phyloP scores from a whole-genome alignment of 2,113 vertebrate species.

The Nycticorax nycticorax region DNA sequence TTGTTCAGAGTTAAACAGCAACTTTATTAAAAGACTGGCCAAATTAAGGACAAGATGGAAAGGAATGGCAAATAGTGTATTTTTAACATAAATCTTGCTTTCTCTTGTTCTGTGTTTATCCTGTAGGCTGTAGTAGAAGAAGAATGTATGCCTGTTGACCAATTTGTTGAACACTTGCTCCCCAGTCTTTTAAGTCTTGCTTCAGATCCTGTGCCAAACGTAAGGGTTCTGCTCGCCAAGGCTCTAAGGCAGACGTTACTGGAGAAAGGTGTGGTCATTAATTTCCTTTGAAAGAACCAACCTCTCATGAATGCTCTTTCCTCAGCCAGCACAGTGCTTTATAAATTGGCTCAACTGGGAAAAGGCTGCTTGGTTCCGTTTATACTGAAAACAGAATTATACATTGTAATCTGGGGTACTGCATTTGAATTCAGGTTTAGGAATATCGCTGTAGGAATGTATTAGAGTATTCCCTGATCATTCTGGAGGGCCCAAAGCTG shows the following conservation, averaged over 20 bases:
- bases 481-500: background rate
- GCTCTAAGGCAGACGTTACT: slow-evolving; percentile 84
- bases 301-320: fast-evolving
- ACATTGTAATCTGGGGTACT: fast-evolving
- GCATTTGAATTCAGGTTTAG: background rate
- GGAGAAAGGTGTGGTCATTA: slow-evolving; percentile 80
- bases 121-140: slow-evolving; percentile 81
- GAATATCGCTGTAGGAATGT: background rate
- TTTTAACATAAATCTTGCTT: background rate
- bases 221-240: slow-evolving; percentile 86
- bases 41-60: background rate
- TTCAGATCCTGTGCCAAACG: slow-evolving; percentile 86
- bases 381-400: background rate
- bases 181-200: slow-evolving; percentile 87
- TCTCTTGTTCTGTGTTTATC: background rate
- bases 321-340: background rate
- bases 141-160: slow-evolving; percentile 84
- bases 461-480: fast-evolving
- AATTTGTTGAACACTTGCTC: slow-evolving; percentile 84
- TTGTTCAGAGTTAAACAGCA: background rate
- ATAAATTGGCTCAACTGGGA: no score
- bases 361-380: background rate
- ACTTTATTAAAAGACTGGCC: background rate
- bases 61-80: background rate
- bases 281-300: background rate